Base-by-base conservation (phyloP, 53 echinoderm and acorn worm genomes). In the Patiria pectinifera region DNA sequence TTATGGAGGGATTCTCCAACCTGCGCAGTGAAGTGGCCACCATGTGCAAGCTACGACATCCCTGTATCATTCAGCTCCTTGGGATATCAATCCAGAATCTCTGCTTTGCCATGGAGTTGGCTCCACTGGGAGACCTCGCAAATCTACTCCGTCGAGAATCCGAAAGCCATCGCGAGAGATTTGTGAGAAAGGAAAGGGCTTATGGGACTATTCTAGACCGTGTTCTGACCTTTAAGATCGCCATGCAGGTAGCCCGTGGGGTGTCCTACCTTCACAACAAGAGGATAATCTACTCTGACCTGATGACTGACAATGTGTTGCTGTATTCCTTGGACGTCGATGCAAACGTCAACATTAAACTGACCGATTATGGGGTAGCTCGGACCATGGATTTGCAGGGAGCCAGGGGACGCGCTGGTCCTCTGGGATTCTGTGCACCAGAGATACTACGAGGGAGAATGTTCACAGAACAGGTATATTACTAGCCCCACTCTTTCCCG, bases 371-470 rank as follows among this genome's bases (percentile, higher is more conserved):
- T 35, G 35, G 35, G 35, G 1, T 35, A 45, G 84, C 95, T 22
- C 83, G 94, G 43, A 83, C 82, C 23, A 88, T 94, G 59, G 94
- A 92, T 83, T 83, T 94, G 19, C 93, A 92, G 66, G 95, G 95
- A 9, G 95, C 94, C 9, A 83, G 90, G 80, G 97, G 97, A 3
- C 58, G 82, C 84, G 97, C 95, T 22, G 97, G 97, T 14, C 95
- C 94, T 26, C 94, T 93, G 77, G 97, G 95, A 58, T 96, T 96
- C 85, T 95, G 94, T 92, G 97, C 97, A n/a, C 97, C 97, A 69
- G 95, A 96, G 82, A 94, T 96, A 25, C 71, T 92, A 0, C 80
- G 83, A 35, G 95, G 95, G 16, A 91, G 84, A 80, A 93, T 93
- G 0, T 96, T 92, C 88, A 92, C 94, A 87, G 91, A 96, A 48